Evolutionary conservation across 1,140 invertebrate genomes (phyloP).

Genomic region (Archegozetes longisetosus): DNA sequence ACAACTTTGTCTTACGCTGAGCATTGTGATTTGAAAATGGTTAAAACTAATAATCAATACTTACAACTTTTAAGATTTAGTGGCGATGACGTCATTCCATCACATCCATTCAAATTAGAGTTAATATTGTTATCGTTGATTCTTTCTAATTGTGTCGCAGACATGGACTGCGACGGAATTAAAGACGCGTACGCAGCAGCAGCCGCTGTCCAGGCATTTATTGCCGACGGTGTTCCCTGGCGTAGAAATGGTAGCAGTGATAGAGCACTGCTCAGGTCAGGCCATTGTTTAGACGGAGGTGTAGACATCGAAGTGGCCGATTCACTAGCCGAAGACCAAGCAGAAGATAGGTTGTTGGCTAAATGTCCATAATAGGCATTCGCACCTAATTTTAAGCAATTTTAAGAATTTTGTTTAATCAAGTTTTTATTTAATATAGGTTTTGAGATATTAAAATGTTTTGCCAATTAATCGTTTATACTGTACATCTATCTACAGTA

Average conservation of each 20-base stretch:
- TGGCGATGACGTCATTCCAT: too few relatives aligned
- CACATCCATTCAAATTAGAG: not conserved
- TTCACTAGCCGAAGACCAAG: not conserved
- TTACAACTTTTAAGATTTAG: not conserved
- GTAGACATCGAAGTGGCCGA: not conserved
- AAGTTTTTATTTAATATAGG: too few relatives aligned
- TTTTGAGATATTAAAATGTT: too few relatives aligned
- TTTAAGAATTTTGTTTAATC: not conserved
- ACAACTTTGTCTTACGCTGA: too few relatives aligned
- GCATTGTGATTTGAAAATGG: too few relatives aligned
- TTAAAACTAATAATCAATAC: not conserved
- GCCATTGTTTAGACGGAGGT: not conserved
- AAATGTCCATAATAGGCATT: not conserved
- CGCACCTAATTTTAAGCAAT: not conserved
- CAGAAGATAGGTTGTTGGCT: not conserved
- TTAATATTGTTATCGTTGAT: not conserved
- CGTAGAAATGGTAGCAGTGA: not conserved
- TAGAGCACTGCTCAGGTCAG: not conserved
- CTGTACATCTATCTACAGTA: too few relatives aligned
- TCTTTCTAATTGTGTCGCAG: not conserved
- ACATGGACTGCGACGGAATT: not conserved
- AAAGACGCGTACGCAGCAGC: not conserved
- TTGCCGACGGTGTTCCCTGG: not conserved
- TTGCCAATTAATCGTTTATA: too few relatives aligned
- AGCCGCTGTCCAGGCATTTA: not conserved